phyloP scores from a whole-genome alignment of 2,797 vertebrate species.

The Anableps anableps region DNA sequence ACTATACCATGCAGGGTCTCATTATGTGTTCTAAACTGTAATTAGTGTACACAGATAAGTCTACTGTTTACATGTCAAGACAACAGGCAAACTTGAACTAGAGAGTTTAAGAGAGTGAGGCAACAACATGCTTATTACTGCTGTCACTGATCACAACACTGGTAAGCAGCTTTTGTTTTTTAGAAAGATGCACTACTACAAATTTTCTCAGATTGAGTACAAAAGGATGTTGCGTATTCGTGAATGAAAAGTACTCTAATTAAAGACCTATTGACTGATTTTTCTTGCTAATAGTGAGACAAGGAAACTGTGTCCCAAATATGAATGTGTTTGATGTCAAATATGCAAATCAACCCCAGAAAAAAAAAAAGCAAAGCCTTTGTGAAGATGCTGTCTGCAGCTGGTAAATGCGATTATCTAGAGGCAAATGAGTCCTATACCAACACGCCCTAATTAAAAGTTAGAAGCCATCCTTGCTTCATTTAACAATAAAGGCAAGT shows the following conservation, averaged over 20 bases:
- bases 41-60: constrained; percentile 6
- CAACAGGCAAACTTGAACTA: background rate
- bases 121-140: background rate
- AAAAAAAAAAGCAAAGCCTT: background rate
- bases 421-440: background rate
- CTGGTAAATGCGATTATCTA: background rate
- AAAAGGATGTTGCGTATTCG: background rate
- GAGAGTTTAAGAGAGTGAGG: constrained; percentile 3
- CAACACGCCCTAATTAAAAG: background rate
- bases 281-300: background rate
- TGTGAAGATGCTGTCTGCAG: background rate
- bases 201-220: background rate
- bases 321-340: background rate
- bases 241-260: background rate
- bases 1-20: background rate
- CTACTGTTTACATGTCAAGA: constrained; percentile 1
- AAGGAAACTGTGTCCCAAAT: background rate
- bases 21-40: constrained; percentile 2
- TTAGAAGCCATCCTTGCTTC: background rate
- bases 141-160: background rate
- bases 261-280: background rate
- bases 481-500: background rate
- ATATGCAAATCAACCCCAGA: background rate
- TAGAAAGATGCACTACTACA: background rate
- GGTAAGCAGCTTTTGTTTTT: background rate